phyloP scores from a whole-genome alignment of 2,888 invertebrate genomes.

The Himalopsyche anomala region DNA sequence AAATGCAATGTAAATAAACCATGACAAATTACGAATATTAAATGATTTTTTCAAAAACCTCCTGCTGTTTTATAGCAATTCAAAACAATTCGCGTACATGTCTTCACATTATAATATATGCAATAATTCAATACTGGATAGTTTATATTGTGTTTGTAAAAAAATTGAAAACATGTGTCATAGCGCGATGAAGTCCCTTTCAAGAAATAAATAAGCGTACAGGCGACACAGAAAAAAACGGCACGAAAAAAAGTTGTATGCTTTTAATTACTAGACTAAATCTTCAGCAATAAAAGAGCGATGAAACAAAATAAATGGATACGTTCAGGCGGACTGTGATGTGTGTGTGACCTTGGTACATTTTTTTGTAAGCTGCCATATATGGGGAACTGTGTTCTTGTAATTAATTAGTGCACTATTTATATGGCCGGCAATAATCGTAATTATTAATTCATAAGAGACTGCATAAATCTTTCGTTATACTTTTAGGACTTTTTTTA shows the following conservation, averaged over 20 bases:
- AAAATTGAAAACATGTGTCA: background rate
- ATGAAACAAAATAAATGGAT: constrained; percentile 2
- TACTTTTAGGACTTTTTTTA: constrained; percentile 24
- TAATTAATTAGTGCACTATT: constrained; percentile 5
- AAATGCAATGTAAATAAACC: too few species aligned
- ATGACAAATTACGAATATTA: background rate
- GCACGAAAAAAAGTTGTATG: background rate
- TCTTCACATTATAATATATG: background rate
- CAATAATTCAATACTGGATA: background rate
- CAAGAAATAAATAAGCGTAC: background rate
- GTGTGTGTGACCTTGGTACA: background rate
- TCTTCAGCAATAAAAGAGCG: background rate
- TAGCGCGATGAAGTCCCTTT: background rate
- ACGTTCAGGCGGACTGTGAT: too few species aligned
- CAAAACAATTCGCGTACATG: background rate
- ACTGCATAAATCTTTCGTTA: constrained; percentile 2
- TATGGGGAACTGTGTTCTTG: background rate
- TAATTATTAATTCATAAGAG: constrained; percentile 11
- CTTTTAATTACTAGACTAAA: constrained; percentile 9
- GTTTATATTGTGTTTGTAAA: background rate
- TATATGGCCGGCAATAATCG: background rate
- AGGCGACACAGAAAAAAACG: background rate
- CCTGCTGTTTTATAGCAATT: background rate
- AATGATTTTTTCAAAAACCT: background rate
- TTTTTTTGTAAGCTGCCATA: background rate